Base-by-base conservation (phyloP, 2,113 vertebrate species). In the Panthera tigris region DNA sequence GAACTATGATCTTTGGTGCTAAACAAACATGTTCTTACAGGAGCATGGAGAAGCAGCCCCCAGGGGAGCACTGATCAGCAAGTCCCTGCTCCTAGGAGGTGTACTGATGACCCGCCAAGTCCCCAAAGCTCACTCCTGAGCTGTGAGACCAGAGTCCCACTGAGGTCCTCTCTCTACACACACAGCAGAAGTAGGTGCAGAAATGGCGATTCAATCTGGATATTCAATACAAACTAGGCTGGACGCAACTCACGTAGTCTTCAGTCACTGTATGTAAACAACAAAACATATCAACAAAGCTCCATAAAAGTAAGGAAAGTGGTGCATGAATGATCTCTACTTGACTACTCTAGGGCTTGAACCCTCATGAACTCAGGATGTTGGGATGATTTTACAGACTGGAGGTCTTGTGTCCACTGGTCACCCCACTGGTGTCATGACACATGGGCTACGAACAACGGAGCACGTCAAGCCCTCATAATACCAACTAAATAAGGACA, bases 371-470 rank as follows among this genome's bases (percentile, higher is more conserved):
- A 84, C 41, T 63, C 23, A n/a, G 52, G 23, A 61, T 1, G 3
- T 41, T n/a, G 21, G 21, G 7, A 63, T 12, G 9, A 25, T 55
- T 69, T 50, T 3, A 50, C 11, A 63, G 61, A 29, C 4, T 0
- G 5, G 16, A 41, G 50, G 39, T 57, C 57, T 50, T 18, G 0
- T 0, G 12, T 31, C 45, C 8, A 9, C 11, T 0, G 4, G 27
- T 36, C 29, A 69, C 27, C 23, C 65, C 41, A 45, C 19, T 18
- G 41, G 65, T 41, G 23, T 73, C 21, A 19, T 31, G 29, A 65
- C 29, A 3, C 0, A 3, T 1, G 14, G 0, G 12, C 8, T 5
- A 3, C 0, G 1, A 33, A 74, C 23, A 18, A 45, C 5, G 21
- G 92, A 29, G 27, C 3, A 12, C 0, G 0, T 7, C 48, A 82